Evolutionary conservation across 1,140 invertebrate species (phyloP).

Genomic region (Neodiprion fabricii): DNA sequence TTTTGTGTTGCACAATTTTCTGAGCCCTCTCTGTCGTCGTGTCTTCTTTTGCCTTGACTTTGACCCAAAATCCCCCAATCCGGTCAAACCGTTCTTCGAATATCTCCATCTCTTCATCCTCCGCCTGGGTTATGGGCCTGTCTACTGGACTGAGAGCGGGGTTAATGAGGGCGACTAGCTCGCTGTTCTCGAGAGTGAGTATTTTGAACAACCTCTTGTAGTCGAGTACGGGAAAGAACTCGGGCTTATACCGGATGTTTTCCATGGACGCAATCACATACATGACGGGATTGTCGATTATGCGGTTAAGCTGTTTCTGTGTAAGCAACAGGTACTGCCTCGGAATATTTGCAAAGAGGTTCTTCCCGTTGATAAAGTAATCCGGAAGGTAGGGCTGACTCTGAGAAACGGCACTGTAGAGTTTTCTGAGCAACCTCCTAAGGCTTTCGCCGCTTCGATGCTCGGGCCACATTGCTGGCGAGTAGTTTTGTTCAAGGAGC

Average conservation of each 20-base stretch:
- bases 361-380: conserved; percentile 76
- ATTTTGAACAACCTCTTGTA: conserved; percentile 69
- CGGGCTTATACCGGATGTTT: conserved; percentile 68
- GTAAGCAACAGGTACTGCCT: conserved; percentile 67
- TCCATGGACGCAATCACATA: conserved; percentile 71
- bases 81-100: conserved; percentile 24
- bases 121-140: conserved; percentile 6
- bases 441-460: conserved; percentile 72
- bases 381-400: conserved; percentile 68
- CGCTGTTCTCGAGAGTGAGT: conserved; percentile 55
- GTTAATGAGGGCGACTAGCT: conserved; percentile 41
- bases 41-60: conserved; percentile 50
- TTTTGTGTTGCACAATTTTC: conserved; percentile 11
- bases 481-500: conserved; percentile 72
- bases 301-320: conserved; percentile 71
- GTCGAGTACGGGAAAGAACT: conserved; percentile 73
- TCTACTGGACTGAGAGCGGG: conserved; percentile 33
- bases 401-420: conserved; percentile 62
- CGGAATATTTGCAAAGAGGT: conserved; percentile 75
- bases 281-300: conserved; percentile 73
- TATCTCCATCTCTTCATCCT: conserved; percentile 10
- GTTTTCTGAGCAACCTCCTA: conserved; percentile 64
- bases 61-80: conserved; percentile 56
- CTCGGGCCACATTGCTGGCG: conserved; percentile 73
- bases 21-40: conserved; percentile 33